Evolutionary conservation across 2,797 vertebrate species (phyloP).

Genomic region (Phrynocephalus forsythii): DNA sequence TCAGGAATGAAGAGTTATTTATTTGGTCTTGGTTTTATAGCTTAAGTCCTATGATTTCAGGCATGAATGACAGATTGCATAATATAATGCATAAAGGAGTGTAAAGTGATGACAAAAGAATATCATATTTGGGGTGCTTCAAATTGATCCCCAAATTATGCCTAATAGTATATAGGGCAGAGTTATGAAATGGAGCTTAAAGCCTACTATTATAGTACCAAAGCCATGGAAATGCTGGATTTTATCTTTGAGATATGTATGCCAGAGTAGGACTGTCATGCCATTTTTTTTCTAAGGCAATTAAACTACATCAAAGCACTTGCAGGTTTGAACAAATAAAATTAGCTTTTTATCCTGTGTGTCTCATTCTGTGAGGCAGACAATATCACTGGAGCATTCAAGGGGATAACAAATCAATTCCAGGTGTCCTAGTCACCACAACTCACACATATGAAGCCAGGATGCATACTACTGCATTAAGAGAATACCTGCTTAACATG

Average conservation of each 20-base stretch:
- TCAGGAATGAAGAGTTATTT: conserved; percentile 58
- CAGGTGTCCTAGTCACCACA: conserved; percentile 19
- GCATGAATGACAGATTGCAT: conserved; percentile 27
- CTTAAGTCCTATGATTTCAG: conserved; percentile 52
- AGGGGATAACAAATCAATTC: conserved; percentile 18
- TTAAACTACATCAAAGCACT: background rate
- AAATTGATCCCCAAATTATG: background rate
- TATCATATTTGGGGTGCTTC: conserved; percentile 6
- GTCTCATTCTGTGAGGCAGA: background rate
- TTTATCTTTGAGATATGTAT: conserved; percentile 15
- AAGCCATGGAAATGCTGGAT: conserved; percentile 13
- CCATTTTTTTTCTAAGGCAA: background rate
- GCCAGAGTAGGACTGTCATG: background rate
- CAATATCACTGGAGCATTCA: background rate
- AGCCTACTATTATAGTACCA: conserved; percentile 2
- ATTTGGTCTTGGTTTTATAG: conserved; percentile 57
- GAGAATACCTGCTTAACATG: background rate
- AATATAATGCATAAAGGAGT: background rate
- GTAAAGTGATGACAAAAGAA: conserved; percentile 7
- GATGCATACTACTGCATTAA: background rate
- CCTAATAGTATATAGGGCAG: background rate
- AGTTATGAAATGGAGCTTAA: conserved; percentile 22
- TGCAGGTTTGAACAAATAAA: conserved; percentile 2
- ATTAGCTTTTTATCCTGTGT: background rate
- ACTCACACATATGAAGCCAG: too few relatives aligned